phyloP scores from a whole-genome alignment of 2,888 invertebrate genomes.

The Pharmacophagus antenor region DNA sequence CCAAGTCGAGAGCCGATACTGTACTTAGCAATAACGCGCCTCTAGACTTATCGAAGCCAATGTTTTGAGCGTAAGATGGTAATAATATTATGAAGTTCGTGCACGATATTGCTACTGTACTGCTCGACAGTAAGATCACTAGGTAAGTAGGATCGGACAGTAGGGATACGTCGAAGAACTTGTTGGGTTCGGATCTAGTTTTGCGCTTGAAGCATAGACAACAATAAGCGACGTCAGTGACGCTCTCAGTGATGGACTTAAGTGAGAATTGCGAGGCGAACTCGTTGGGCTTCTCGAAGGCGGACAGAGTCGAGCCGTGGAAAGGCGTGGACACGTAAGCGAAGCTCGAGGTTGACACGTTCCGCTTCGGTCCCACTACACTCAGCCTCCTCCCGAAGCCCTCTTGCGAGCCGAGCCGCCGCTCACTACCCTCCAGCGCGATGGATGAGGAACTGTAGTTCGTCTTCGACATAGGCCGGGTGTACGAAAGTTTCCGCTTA shows the following conservation, averaged over 20 bases:
- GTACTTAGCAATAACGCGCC: slow-evolving; percentile 89
- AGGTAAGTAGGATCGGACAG: slow-evolving; percentile 89
- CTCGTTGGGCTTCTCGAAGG: slow-evolving; percentile 86
- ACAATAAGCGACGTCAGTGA: slow-evolving; percentile 70
- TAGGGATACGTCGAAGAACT: slow-evolving; percentile 87
- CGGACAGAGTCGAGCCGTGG: slow-evolving; percentile 90
- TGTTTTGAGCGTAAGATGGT: slow-evolving; percentile 86
- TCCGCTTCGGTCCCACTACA: slow-evolving; percentile 78
- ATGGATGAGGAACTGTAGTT: slow-evolving; percentile 82
- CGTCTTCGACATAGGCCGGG: slow-evolving; percentile 56
- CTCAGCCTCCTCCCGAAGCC: slow-evolving; percentile 59
- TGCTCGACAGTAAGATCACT: slow-evolving; percentile 90
- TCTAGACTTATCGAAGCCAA: slow-evolving; percentile 86
- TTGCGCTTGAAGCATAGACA: slow-evolving; percentile 70
- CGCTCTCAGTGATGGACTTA: slow-evolving; percentile 83
- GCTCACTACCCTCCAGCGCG: slow-evolving; percentile 81
- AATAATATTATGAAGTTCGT: slow-evolving; percentile 93
- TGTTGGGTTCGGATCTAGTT: slow-evolving; percentile 65
- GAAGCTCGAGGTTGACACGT: slow-evolving; percentile 90
- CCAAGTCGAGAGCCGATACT: slow-evolving; percentile 89
- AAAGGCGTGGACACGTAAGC: slow-evolving; percentile 91
- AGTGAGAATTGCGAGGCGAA: slow-evolving; percentile 90
- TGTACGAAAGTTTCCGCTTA: slow-evolving; percentile 62
- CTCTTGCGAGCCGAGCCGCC: slow-evolving; percentile 65
- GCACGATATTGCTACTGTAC: slow-evolving; percentile 92